Conservation (phyloP, 2,888 invertebrate species). For the Brachycybe producta region DNA sequence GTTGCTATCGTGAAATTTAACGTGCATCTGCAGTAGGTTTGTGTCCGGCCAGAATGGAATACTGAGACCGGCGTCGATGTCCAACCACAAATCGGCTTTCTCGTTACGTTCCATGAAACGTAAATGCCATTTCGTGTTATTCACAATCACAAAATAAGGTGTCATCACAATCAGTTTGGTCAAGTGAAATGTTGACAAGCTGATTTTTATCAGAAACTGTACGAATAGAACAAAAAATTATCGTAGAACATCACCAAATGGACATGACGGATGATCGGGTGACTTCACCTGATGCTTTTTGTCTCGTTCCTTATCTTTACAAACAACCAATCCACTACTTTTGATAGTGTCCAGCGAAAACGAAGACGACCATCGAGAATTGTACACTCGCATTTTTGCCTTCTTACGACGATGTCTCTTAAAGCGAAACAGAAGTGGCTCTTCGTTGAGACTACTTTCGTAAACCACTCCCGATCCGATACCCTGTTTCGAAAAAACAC, state of each 20-base stretch:
- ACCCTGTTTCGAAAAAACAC: constrained; percentile 27
- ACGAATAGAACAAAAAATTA: constrained; percentile 16
- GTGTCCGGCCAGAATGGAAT: constrained; percentile 70
- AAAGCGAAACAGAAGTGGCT: constrained; percentile 54
- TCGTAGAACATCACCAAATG: too few species aligned
- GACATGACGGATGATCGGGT: too few species aligned
- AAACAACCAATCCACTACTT: constrained; percentile 58
- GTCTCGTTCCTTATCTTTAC: constrained; percentile 47
- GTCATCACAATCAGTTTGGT: constrained; percentile 66
- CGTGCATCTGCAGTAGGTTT: constrained; percentile 63
- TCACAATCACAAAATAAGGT: constrained; percentile 64
- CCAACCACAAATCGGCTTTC: constrained; percentile 68
- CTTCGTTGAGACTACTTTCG: constrained; percentile 29
- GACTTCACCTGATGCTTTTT: constrained; percentile 47
- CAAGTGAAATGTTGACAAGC: constrained; percentile 54
- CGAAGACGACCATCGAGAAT: constrained; percentile 36
- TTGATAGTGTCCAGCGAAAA: constrained; percentile 51
- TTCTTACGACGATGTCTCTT: constrained; percentile 36
- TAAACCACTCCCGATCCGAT: constrained; percentile 33
- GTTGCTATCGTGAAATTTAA: constrained; percentile 61
- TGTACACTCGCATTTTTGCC: constrained; percentile 35
- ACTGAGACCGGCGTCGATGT: constrained; percentile 51
- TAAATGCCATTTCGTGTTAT: constrained; percentile 48
- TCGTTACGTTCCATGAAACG: constrained; percentile 78
- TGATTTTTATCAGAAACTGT: constrained; percentile 51